Evolutionary conservation across 1,140 invertebrate species (phyloP), one percentile per base, ranked within the genome.

Genomic region (Ceratoteleas bidentatus): DNA sequence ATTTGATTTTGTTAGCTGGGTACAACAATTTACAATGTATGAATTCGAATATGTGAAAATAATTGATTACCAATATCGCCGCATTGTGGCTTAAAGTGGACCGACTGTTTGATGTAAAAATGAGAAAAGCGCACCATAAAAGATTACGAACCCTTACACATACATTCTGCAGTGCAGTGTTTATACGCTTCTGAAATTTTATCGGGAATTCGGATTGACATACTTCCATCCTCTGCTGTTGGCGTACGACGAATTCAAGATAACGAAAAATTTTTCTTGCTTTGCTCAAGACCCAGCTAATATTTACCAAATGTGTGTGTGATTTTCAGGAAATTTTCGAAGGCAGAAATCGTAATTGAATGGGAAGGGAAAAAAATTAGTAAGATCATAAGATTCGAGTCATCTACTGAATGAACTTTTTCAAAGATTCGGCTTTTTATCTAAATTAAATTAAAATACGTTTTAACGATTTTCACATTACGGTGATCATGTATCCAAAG

Each of bases 131-230:
- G n/a, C 43, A 34, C 0, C 13, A 47, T 62, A 73, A 62, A 73
- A 57, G 50, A 56, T 49, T 64, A 73, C 24, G 40, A 61, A 38
- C 13, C 40, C 49, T 58, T 57, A 49, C 47, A 49, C 47, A 11
- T 56, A 45, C 15, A 49, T 69, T 15, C 24, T 10, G 16, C 34
- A 65, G 14, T 10, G 16, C 34, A 65, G 14, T 61, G 66, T 60
- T 72, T 65, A 58, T 72, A 61, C 15, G 47, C 43, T 65, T 62
- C 14, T 78, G 32, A 65, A 78, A 56, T 58, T 70, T 78, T 58
- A 78, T 78, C 61, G 54, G 11, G 24, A 72, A 57, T 9, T 60
- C 57, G 36, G 45, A 72, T 69, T 78, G 75, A 72, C 66, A 78
- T 64, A 50, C 16, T 33, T 40, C 36, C 53, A 65, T 72, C 49